A percentile compares a stretch with the other conserved stretches of the same genome.
These are phyloP conservation scores for Rhagoletis pomonella DNA, from an alignment of 1,140 invertebrate genomes.

Conservation along the genomic window DNA sequence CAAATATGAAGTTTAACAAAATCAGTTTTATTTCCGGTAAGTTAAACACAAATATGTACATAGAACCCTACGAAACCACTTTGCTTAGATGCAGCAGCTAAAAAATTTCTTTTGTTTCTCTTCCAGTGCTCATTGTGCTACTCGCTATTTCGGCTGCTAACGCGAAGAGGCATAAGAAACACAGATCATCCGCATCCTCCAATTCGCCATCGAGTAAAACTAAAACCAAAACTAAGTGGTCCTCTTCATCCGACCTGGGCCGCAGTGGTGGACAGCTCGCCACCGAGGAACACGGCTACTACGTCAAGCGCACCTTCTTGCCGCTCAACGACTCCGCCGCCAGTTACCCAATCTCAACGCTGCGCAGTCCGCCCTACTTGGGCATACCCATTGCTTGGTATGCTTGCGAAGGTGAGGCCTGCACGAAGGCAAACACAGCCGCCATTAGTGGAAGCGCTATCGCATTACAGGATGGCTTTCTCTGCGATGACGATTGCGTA, in stretches of 20 bases:
- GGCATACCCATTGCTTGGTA: slow-evolving; percentile 72
- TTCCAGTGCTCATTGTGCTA: slow-evolving; percentile 61
- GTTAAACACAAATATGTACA: no score
- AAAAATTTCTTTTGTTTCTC: not conserved
- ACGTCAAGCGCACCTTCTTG: slow-evolving; percentile 69
- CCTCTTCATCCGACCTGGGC: slow-evolving; percentile 64
- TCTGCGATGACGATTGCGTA: slow-evolving; percentile 70
- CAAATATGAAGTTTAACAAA: no score
- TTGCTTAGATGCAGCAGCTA: no score
- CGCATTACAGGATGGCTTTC: slow-evolving; percentile 65
- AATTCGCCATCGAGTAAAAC: slow-evolving; percentile 59
- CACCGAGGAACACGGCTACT: slow-evolving; percentile 71
- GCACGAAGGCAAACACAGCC: slow-evolving; percentile 61
- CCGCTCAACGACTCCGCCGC: slow-evolving; percentile 54
- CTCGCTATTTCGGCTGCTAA: slow-evolving; percentile 59
- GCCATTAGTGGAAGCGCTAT: slow-evolving; percentile 64
- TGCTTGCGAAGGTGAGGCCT: slow-evolving; percentile 60
- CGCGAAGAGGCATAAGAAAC: slow-evolving; percentile 66
- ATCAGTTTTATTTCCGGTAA: not conserved
- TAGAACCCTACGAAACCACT: no score
- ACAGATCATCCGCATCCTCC: slow-evolving; percentile 56
- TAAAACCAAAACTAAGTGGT: slow-evolving; percentile 72
- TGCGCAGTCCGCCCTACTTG: slow-evolving; percentile 65
- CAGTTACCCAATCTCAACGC: slow-evolving; percentile 37
- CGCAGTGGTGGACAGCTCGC: slow-evolving; percentile 61